Evolutionary conservation across 2,888 invertebrate genomes (phyloP), one percentile per base, ranked within the genome.

Genomic region (Augiades crinisus): DNA sequence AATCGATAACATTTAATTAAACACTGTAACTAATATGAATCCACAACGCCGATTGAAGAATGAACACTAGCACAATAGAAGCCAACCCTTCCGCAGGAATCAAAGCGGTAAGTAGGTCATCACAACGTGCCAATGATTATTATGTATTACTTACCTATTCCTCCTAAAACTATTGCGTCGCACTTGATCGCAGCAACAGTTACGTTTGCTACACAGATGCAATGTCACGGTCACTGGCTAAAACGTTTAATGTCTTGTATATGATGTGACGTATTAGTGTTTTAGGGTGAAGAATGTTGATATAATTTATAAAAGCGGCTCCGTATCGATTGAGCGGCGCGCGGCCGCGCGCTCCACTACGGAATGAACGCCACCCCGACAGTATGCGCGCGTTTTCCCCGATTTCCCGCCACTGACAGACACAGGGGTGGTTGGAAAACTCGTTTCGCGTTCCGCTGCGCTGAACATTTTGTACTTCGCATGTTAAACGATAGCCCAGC

Each of bases 361-460:
- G 69, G 82, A 86, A 78, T 84, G 87, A 82, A 65, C 70, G 72
- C 65, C 65, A 67, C 61, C 59, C 63, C 67, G 54, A n/a, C n/a
- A n/a, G n/a, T 47, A 63, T 85, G 87, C 85, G 87, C 88, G 77
- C 79, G 83, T 86, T 88, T 88, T 85, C 85, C 82, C 62, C 73
- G 60, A 68, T 86, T 88, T 86, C 85, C 82, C 78, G 72, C 77
- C 77, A 68, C 68, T 63, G 58, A 56, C 52, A 56, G 56, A 47
- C 16, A n/a, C 49, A 52, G 52, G 56, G 58, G 56, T 53, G 34
- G 46, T 14, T 41, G 19, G 45, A 34, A 41, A 21, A 31, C 51
- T 45, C 38, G 51, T 51, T 49, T 14, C 31, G 17, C 27, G 41
- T 40, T 45, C 27, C 44, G 40, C 37, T 40, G 45, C 52, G 52